phyloP scores from a whole-genome alignment of 2,113 vertebrate genomes.

The Forbesichthys papilliferus region DNA sequence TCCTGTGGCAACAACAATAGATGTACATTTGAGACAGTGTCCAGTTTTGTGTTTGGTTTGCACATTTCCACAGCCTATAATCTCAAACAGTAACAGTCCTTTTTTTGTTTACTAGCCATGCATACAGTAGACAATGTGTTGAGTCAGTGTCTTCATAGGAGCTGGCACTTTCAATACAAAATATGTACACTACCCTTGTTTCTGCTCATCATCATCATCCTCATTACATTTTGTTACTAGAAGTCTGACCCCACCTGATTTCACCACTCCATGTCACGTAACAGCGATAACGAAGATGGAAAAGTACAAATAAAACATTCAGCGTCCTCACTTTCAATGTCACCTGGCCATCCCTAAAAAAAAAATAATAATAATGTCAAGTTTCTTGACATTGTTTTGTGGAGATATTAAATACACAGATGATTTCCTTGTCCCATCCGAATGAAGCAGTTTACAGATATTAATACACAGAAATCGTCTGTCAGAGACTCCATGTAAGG shows the following conservation, averaged over 20 bases:
- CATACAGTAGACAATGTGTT: conserved; percentile 64
- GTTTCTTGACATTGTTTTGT: conserved; percentile 23
- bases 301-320: conserved; percentile 46
- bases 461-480: conserved; percentile 41
- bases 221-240: conserved; percentile 40
- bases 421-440: conserved; percentile 34
- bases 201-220: conserved; percentile 26
- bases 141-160: conserved; percentile 64
- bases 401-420: conserved; percentile 49
- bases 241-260: conserved; percentile 20
- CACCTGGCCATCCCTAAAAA: conserved; percentile 38
- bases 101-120: conserved; percentile 67
- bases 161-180: conserved; percentile 71
- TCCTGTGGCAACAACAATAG: conserved; percentile 55
- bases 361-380: conserved; percentile 19
- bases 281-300: conserved; percentile 22
- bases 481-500: conserved; percentile 31
- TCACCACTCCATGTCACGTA: conserved; percentile 22
- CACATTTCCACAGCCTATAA: conserved; percentile 66
- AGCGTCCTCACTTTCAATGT: conserved; percentile 60
- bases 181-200: conserved; percentile 67
- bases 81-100: conserved; percentile 61
- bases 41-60: conserved; percentile 66
- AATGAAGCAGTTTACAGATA: conserved; percentile 34
- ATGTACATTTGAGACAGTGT: conserved; percentile 65